Evolutionary conservation across 2,113 vertebrate genomes (phyloP).

Genomic region (Rhinopomastus cyanomelas): DNA sequence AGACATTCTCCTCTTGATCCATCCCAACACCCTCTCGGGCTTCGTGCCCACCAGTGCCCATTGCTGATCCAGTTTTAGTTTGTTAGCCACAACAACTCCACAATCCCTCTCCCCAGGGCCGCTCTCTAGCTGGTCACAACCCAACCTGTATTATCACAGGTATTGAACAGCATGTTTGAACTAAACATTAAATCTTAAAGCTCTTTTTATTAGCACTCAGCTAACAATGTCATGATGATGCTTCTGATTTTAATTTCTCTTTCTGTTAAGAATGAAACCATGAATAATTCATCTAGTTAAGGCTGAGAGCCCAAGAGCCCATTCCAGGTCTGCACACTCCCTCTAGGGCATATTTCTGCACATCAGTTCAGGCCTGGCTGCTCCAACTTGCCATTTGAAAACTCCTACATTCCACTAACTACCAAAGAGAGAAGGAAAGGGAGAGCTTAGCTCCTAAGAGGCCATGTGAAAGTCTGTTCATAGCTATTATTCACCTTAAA

Average conservation of each 20-base stretch:
- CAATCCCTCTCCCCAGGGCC: no score
- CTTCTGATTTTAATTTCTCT: conserved; percentile 20
- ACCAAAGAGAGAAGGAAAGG: background rate
- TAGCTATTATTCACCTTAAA: background rate
- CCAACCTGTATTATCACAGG: no score
- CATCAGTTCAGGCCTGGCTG: conserved; percentile 22
- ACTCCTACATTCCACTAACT: background rate
- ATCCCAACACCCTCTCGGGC: no score
- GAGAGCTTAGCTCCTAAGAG: background rate
- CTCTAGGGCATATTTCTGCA: conserved; percentile 14
- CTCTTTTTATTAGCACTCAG: conserved; percentile 29
- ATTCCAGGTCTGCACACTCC: background rate
- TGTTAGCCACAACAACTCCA: no score
- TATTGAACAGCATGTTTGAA: background rate
- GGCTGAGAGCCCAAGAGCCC: conserved; percentile 18
- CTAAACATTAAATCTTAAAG: background rate
- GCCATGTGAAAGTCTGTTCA: background rate
- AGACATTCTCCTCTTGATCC: no score
- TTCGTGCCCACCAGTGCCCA: no score
- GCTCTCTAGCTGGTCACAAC: no score
- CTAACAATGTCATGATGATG: background rate
- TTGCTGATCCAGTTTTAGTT: no score
- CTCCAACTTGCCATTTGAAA: conserved; percentile 32
- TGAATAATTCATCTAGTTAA: conserved; percentile 33
- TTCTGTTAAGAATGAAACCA: conserved; percentile 58